These are phyloP conservation scores for Prostheceraeus crozeri DNA, from an alignment of 2,888 invertebrate species.

Conservation along the genomic window DNA sequence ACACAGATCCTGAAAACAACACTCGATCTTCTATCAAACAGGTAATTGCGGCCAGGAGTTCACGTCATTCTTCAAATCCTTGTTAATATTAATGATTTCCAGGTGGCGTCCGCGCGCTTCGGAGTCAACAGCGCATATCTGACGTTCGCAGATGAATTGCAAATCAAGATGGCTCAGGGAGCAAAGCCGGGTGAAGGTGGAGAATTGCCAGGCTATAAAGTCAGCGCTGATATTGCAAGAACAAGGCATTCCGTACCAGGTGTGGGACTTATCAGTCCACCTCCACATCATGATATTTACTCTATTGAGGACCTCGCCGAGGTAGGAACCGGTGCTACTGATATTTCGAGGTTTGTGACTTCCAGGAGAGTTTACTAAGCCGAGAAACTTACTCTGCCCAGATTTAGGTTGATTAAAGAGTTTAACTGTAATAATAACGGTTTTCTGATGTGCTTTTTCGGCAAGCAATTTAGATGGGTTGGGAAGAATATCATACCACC, in stretches of 20 bases:
- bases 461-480: no score
- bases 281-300: slow-evolving; percentile 98
- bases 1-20: slow-evolving; percentile 71
- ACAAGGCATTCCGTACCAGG: slow-evolving; percentile 91
- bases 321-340: slow-evolving; percentile 53
- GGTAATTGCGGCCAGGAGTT: no score
- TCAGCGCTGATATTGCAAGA: slow-evolving; percentile 71
- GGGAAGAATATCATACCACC: no score
- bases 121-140: slow-evolving; percentile 94
- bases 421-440: no score
- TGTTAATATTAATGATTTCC: slow-evolving; percentile 26
- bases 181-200: slow-evolving; percentile 99
- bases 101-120: slow-evolving; percentile 91
- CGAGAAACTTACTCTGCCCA: no score
- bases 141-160: slow-evolving; percentile 92
- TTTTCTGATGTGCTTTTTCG: no score
- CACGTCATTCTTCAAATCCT: background rate
- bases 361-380: no score
- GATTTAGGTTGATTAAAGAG: no score
- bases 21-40: slow-evolving; percentile 92
- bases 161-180: slow-evolving; percentile 99
- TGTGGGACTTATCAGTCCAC: slow-evolving; percentile 93
- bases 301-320: slow-evolving; percentile 97
- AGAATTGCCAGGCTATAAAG: slow-evolving; percentile 79
- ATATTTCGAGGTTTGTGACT: no score